Base-by-base conservation (phyloP, 2,888 invertebrate species). In the Iphiclides podalirius region DNA sequence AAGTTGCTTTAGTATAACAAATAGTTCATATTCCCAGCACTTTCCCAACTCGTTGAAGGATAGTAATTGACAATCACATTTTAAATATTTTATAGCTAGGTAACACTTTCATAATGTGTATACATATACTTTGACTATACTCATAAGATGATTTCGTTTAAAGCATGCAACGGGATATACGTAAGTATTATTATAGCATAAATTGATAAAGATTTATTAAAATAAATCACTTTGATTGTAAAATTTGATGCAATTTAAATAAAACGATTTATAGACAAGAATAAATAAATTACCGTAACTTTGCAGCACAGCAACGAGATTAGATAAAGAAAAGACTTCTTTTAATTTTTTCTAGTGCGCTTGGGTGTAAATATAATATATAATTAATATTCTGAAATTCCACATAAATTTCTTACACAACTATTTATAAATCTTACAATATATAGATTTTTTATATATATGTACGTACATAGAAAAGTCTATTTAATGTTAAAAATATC, bases 81-180 rank as follows among this genome's bases (percentile, higher is more conserved):
- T 62, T 67, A 67, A n/a, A 74, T 70, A 72, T 75, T 69, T 66
- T 26, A 41, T 15, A 49, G 67, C 67, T 75, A 76, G 20, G 4
- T 20, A 20, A 20, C 6, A 20, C n/a, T 61, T 66, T 55, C 60
- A 69, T 72, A 74, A 68, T 77, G 79, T 68, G 79, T 75, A 79
- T 73, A 76, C 72, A 33, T 20, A 20, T 20, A 20, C 6, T 79
- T 82, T 20, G 3, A 72, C 72, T 79, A 79, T 75, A 74, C 82
- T 87, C 86, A 86, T 87, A 87, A 87, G 86, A 86, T 72, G 70
- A 72, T 81, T 85, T 79, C 79, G 74, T 72, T 84, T 86, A 86
- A 86, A 87, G 86, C 87, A 79, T 31, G 31, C 31, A n/a, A 31
- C 31, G 31, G 31, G 31, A 31, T 31, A 31, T 12, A 3, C 31